These are phyloP conservation scores for Pipa parva DNA, from an alignment of 2,113 vertebrate genomes.

Conservation along the genomic window DNA sequence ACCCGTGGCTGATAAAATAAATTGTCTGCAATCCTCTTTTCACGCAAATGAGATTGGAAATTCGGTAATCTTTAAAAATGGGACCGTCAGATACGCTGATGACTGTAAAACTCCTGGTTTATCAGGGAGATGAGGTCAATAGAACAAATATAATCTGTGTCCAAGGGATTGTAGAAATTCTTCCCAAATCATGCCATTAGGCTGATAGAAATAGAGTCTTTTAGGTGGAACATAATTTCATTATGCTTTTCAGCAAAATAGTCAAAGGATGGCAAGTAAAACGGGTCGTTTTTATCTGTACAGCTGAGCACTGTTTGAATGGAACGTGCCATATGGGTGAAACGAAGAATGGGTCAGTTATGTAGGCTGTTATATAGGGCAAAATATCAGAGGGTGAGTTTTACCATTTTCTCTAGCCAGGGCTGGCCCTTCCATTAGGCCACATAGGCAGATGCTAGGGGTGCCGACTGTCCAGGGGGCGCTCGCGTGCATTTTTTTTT, in stretches of 20 bases:
- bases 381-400: too few relatives aligned
- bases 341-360: neutral
- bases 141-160: conserved; percentile 59
- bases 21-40: conserved; percentile 67
- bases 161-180: conserved; percentile 46
- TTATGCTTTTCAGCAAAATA: conserved; percentile 9
- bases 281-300: neutral
- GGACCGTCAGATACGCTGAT: conserved; percentile 56
- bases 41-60: conserved; percentile 68
- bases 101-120: conserved; percentile 60
- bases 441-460: too few relatives aligned
- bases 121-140: conserved; percentile 59
- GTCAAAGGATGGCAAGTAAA: neutral
- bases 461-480: too few relatives aligned
- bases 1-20: conserved; percentile 50
- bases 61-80: conserved; percentile 70
- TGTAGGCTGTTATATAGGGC: too few relatives aligned
- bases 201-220: conserved; percentile 56
- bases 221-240: conserved; percentile 14
- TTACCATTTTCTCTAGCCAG: too few relatives aligned
- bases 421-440: too few relatives aligned
- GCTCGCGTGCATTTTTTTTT: too few relatives aligned
- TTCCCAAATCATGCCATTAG: conserved; percentile 58
- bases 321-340: neutral
- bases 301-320: neutral